Evolutionary conservation across 2,797 vertebrate genomes (phyloP).

Genomic region (Sebastolobus altivelis): DNA sequence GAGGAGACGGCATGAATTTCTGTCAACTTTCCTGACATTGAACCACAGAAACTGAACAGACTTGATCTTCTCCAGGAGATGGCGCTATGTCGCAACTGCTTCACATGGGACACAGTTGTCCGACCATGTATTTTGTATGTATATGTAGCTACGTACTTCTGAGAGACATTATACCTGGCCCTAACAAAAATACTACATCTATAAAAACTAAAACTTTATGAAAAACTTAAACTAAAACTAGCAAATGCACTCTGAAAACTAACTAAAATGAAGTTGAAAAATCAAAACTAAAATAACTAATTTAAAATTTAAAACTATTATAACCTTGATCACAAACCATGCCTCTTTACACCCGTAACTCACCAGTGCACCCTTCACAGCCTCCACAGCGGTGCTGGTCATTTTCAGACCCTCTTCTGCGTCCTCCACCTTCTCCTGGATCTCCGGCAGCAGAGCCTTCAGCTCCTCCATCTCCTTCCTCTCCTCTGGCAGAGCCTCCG

Average conservation of each 20-base stretch:
- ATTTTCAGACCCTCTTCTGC: constrained; percentile 87
- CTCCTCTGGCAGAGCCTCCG: constrained; percentile 75
- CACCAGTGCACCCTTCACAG: constrained; percentile 86
- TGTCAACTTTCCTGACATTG: background rate
- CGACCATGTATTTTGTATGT: too few relatives aligned
- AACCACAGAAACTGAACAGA: background rate
- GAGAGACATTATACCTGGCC: too few relatives aligned
- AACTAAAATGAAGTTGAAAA: too few relatives aligned
- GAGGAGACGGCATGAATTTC: too few relatives aligned
- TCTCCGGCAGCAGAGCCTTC: constrained; percentile 90
- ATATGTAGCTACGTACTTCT: too few relatives aligned
- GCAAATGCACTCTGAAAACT: too few relatives aligned
- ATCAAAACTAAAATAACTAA: too few relatives aligned
- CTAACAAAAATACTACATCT: too few relatives aligned
- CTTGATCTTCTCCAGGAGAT: background rate
- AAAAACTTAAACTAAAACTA: too few relatives aligned
- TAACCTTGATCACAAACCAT: background rate
- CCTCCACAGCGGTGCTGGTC: constrained; percentile 79
- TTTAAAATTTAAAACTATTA: too few relatives aligned
- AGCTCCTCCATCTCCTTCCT: constrained; percentile 93
- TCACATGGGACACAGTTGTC: background rate
- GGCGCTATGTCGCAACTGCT: background rate
- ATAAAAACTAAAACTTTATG: too few relatives aligned
- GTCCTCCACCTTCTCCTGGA: constrained; percentile 94
- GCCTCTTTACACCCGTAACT: constrained; percentile 35